A percentile compares a stretch with the other conserved stretches of the same genome.
phyloP scores from a whole-genome alignment of 2,888 invertebrate species.

The Steromphala cineraria region DNA sequence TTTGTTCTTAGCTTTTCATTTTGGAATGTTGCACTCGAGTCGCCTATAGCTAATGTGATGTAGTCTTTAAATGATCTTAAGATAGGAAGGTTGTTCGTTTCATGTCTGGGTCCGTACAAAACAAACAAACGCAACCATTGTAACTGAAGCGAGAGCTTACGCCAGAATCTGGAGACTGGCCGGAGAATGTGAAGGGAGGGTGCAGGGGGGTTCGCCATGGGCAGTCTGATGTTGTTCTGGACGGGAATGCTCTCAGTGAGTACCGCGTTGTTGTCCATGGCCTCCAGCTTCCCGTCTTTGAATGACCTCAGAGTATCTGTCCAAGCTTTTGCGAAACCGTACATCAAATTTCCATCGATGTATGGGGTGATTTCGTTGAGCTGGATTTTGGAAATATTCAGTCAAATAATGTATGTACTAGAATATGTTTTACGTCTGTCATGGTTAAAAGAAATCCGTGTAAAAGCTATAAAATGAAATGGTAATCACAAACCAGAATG shows the following conservation, averaged over 20 bases:
- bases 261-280: conserved; percentile 43
- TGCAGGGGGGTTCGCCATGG: conserved; percentile 63
- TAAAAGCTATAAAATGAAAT: too few species aligned
- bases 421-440: too few species aligned
- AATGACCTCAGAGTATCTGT: conserved; percentile 90
- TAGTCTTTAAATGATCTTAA: too few species aligned
- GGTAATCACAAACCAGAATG: too few species aligned
- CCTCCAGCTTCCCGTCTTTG: conserved; percentile 85
- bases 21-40: too few species aligned
- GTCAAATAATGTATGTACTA: too few species aligned
- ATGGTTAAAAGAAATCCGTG: too few species aligned
- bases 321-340: conserved; percentile 98
- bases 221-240: conserved; percentile 55
- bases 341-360: conserved; percentile 98
- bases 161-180: conserved; percentile 59
- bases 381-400: conserved; percentile 63
- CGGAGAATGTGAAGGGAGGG: conserved; percentile 56
- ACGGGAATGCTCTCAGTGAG: conserved; percentile 53
- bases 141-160: conserved; percentile 41
- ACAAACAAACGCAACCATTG: too few species aligned
- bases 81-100: too few species aligned
- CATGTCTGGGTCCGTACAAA: too few species aligned
- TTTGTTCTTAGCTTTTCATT: too few species aligned
- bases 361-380: conserved; percentile 96
- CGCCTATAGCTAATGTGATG: too few species aligned